phyloP scores from a whole-genome alignment of 1,140 invertebrate genomes.

The Pollicipes pollicipes region DNA sequence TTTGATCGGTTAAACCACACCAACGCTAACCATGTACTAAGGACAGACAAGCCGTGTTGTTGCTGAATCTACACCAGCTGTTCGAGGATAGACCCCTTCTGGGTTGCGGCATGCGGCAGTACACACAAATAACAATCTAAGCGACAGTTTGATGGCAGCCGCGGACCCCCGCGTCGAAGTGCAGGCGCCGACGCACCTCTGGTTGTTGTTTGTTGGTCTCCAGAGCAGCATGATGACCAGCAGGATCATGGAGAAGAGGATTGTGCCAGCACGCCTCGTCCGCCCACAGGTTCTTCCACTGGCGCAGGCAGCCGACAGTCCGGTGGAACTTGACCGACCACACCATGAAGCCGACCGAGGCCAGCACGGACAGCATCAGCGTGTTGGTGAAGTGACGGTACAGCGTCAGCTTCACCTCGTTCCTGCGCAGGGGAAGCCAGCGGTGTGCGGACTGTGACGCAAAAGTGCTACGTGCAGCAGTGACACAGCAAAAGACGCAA shows the following conservation, averaged over 20 bases:
- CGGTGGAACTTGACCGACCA: constrained; percentile 41
- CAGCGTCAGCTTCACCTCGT: constrained; percentile 70
- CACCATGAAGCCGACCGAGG: constrained; percentile 76
- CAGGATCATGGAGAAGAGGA: constrained; percentile 69
- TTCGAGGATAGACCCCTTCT: too few relatives aligned
- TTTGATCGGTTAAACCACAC: too few relatives aligned
- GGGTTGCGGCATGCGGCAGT: too few relatives aligned
- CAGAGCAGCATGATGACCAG: constrained; percentile 85
- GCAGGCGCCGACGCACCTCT: constrained; percentile 33
- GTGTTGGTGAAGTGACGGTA: constrained; percentile 88
- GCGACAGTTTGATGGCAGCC: too few relatives aligned
- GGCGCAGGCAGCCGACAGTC: constrained; percentile 30
- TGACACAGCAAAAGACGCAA: too few relatives aligned
- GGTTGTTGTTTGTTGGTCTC: constrained; percentile 86
- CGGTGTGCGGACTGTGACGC: too few relatives aligned
- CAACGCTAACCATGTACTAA: too few relatives aligned
- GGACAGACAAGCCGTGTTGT: too few relatives aligned
- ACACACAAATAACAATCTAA: too few relatives aligned
- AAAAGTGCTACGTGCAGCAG: too few relatives aligned
- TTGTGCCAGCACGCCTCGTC: constrained; percentile 89
- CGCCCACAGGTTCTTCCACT: constrained; percentile 80
- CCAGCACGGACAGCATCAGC: constrained; percentile 68
- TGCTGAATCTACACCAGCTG: too few relatives aligned
- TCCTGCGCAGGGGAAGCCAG: too few relatives aligned
- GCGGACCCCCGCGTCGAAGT: background rate